Conservation (phyloP, 2,888 invertebrate genomes). For the Ennomos quercinarius region DNA sequence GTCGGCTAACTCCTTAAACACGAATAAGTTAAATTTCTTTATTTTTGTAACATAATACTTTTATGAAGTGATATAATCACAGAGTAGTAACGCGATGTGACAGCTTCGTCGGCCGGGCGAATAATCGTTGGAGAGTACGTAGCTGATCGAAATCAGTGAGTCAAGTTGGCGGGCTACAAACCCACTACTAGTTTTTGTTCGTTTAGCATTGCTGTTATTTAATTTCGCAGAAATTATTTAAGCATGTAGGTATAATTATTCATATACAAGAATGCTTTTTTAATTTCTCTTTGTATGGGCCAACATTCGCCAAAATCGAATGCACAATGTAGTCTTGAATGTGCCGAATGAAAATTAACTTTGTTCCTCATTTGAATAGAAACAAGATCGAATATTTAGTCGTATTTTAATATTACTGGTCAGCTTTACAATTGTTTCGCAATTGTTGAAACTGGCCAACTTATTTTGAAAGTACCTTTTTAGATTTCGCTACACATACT, state of each 20-base stretch:
- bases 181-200: too few relatives aligned
- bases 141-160: constrained; percentile 43
- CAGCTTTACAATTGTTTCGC: background rate
- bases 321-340: too few relatives aligned
- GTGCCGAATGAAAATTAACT: too few relatives aligned
- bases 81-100: constrained; percentile 53
- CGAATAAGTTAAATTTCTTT: constrained; percentile 38
- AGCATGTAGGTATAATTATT: too few relatives aligned
- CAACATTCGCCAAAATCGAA: too few relatives aligned
- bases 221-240: too few relatives aligned
- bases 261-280: too few relatives aligned
- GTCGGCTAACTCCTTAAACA: constrained; percentile 15
- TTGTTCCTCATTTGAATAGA: too few relatives aligned
- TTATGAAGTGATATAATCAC: constrained; percentile 54
- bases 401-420: too few relatives aligned
- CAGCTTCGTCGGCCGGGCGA: constrained; percentile 47
- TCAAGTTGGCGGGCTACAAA: constrained; percentile 18
- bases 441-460: background rate
- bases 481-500: constrained; percentile 19
- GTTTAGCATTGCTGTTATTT: too few relatives aligned
- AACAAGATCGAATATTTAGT: too few relatives aligned
- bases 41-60: constrained; percentile 53
- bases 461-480: constrained; percentile 19
- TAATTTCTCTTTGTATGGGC: too few relatives aligned
- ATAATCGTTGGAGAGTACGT: constrained; percentile 43